Conservation (phyloP, 2,113 vertebrate genomes). For the Ramphastos sulfuratus region DNA sequence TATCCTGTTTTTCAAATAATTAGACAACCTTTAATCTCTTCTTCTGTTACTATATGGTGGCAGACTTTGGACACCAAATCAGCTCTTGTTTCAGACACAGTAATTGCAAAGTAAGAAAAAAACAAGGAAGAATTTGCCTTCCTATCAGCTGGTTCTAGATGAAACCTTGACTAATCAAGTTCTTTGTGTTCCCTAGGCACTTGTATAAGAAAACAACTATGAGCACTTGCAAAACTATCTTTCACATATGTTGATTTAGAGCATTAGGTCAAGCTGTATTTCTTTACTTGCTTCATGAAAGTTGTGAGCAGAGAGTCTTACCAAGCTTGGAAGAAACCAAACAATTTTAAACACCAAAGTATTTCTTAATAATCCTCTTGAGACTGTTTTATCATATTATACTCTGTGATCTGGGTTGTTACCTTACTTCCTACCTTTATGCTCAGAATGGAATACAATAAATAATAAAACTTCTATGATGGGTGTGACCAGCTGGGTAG, state of each 20-base stretch:
- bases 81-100: background rate
- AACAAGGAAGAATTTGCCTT: slow-evolving; percentile 28
- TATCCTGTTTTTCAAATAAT: background rate
- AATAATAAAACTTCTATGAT: background rate
- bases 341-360: slow-evolving; percentile 47
- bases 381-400: slow-evolving; percentile 40
- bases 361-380: slow-evolving; percentile 44
- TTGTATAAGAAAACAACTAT: slow-evolving; percentile 50
- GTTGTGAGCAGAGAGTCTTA: slow-evolving; percentile 38
- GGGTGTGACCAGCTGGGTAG: too few species aligned
- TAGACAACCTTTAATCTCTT: slow-evolving; percentile 4
- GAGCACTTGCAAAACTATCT: slow-evolving; percentile 49
- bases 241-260: slow-evolving; percentile 42
- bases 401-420: slow-evolving; percentile 30
- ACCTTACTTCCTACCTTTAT: background rate
- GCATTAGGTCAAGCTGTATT: slow-evolving; percentile 37
- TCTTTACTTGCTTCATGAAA: slow-evolving; percentile 26
- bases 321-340: slow-evolving; percentile 59
- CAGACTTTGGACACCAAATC: slow-evolving; percentile 1
- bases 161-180: slow-evolving; percentile 34
- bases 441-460: slow-evolving; percentile 9
- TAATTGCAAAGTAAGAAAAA: slow-evolving; percentile 30
- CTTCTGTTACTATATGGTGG: slow-evolving; percentile 5
- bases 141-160: background rate
- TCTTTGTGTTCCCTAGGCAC: background rate